Percentiles rank a stretch among this genome's conserved stretches.
phyloP scores from a whole-genome alignment of 2,113 vertebrate species.

The Dasyurus viverrinus region DNA sequence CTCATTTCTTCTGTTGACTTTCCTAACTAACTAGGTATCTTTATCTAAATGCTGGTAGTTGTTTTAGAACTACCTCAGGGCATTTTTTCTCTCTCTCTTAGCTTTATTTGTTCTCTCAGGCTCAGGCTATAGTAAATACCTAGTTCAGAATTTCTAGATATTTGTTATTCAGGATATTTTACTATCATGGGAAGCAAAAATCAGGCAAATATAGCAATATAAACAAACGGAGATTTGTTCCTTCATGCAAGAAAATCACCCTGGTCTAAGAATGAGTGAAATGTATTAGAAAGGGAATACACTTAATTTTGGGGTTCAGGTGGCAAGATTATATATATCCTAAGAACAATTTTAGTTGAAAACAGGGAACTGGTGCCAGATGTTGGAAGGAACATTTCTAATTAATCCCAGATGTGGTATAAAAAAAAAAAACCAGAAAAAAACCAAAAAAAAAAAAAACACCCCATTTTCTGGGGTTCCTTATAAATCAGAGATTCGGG shows the following conservation, averaged over 20 bases:
- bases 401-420: neutral
- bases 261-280: neutral
- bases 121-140: neutral
- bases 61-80: neutral
- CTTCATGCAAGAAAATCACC: neutral
- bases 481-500: neutral
- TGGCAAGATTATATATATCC: neutral
- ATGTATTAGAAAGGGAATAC: neutral
- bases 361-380: neutral
- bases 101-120: neutral
- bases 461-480: neutral
- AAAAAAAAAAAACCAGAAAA: too few relatives aligned
- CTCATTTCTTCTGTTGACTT: neutral
- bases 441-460: too few relatives aligned
- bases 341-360: neutral
- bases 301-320: neutral
- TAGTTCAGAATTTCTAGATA: neutral
- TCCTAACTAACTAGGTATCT: neutral
- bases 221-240: neutral
- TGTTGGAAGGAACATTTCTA: neutral
- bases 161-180: neutral
- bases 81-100: neutral
- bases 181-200: neutral
- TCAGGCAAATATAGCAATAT: neutral
- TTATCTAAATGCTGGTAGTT: neutral